Evolutionary conservation across 2,888 invertebrate genomes (phyloP), one percentile per base, ranked within the genome.

Genomic region (Eueremaeus valkanovi): DNA sequence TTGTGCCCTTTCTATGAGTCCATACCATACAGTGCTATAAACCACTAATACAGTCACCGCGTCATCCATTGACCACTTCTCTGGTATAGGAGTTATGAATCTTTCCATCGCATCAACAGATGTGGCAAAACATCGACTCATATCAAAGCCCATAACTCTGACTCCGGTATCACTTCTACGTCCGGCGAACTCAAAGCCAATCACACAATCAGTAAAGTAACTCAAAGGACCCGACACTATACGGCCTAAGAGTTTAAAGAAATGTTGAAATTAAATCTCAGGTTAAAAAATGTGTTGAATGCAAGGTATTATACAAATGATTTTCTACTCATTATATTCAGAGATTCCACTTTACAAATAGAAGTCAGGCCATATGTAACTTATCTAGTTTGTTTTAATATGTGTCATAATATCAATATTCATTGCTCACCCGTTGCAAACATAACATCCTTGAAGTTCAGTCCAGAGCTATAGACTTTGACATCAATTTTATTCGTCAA

Each of bases 11-110:
- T 95, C 90, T 42, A 89, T 84, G 78, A 98, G 86, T 68, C 96
- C 95, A 84, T 96, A 97, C 85, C 87, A 87, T 3, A 85, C 87
- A n/a, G 95, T 96, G 70, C 93, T 88, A 84, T 95, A 96, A 72
- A 92, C 94, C 61, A 95, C 93, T 3, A 96, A 95, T 79, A 96
- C 90, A 0, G 95, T 93, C n/a, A 95, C 89, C 21, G 95, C 95
- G 83, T 95, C 88, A 84, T 93, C 92, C 82, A 96, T 87, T 74
- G 89, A 88, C 95, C 95, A 96, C 55, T 87, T 86, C 1, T 88
- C 87, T 0, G 95, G 95, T 73, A 96, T 90, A 74, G 84, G 80
- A 83, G 84, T 84, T 31, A 83, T 77, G 0, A 85, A 85, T 81
- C 86, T 85, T 3, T 81, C 83, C 76, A 82, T 82, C 36, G 92